These are phyloP conservation scores for Karalla daura DNA, from an alignment of 2,797 vertebrate species.

Conservation along the genomic window DNA sequence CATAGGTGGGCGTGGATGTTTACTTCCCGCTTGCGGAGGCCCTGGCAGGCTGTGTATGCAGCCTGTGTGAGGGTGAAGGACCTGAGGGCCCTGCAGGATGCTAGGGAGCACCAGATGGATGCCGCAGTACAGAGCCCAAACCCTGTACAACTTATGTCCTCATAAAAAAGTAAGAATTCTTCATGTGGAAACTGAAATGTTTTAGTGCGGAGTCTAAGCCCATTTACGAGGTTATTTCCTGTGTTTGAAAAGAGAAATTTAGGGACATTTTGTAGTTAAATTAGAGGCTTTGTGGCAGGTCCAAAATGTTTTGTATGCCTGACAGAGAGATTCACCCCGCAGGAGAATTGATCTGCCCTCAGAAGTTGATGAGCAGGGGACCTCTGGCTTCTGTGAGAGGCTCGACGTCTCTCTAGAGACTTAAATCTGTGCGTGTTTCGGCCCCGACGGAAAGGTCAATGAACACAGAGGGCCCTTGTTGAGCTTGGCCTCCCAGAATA, in stretches of 20 bases:
- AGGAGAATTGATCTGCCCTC: slow-evolving; percentile 17
- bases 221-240: too few species aligned
- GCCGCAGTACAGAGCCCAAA: not conserved
- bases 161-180: not conserved
- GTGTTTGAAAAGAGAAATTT: not conserved
- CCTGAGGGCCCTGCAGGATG: slow-evolving; percentile 48
- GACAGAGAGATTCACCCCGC: too few species aligned
- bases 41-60: slow-evolving; percentile 9
- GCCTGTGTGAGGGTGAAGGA: slow-evolving; percentile 23
- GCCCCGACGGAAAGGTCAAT: slow-evolving; percentile 42
- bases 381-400: slow-evolving; percentile 24
- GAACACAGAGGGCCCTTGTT: slow-evolving; percentile 66
- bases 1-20: slow-evolving; percentile 32
- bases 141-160: not conserved
- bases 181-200: not conserved
- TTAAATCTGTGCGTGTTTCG: slow-evolving; percentile 38
- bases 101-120: slow-evolving; percentile 38
- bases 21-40: slow-evolving; percentile 24
- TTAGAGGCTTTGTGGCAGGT: not conserved
- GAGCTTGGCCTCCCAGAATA: slow-evolving; percentile 48
- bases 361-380: slow-evolving; percentile 35
- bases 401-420: slow-evolving; percentile 16
- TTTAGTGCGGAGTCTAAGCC: not conserved
- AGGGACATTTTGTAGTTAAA: not conserved
- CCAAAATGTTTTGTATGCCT: not conserved